phyloP scores from a whole-genome alignment of 2,888 invertebrate species.

The Cistogaster globosa region DNA sequence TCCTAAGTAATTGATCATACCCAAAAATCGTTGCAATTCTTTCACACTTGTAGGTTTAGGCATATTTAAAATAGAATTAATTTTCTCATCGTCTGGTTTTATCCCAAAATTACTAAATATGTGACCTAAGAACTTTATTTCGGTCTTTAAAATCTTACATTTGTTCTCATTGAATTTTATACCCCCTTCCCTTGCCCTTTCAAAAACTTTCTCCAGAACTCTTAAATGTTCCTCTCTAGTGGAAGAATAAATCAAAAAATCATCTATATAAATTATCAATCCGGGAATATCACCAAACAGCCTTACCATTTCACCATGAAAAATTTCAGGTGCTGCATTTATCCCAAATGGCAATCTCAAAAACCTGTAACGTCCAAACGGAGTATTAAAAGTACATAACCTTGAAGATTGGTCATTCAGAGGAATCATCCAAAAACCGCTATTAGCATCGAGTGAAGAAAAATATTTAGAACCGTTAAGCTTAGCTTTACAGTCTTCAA shows the following conservation, averaged over 20 bases:
- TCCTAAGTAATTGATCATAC: conserved; percentile 71
- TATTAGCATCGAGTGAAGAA: conserved; percentile 41
- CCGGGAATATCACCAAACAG: conserved; percentile 31
- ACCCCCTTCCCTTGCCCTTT: conserved; percentile 57
- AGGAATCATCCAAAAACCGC: conserved; percentile 72
- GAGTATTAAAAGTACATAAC: conserved; percentile 70
- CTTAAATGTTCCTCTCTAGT: conserved; percentile 52
- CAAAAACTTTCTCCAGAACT: conserved; percentile 55
- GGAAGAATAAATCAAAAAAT: conserved; percentile 63
- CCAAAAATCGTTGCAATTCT: conserved; percentile 58
- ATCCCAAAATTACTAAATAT: conserved; percentile 46
- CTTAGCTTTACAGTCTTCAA: conserved; percentile 60
- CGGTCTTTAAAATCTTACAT: conserved; percentile 35
- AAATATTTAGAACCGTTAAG: conserved; percentile 43
- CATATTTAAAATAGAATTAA: conserved; percentile 47
- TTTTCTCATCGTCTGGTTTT: conserved; percentile 37
- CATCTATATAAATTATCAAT: conserved; percentile 64
- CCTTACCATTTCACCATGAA: too few relatives aligned
- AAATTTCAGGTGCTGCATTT: too few relatives aligned
- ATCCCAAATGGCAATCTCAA: too few relatives aligned
- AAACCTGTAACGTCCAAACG: too few relatives aligned
- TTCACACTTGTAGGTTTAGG: conserved; percentile 31
- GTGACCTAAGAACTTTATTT: conserved; percentile 62
- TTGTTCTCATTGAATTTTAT: conserved; percentile 65
- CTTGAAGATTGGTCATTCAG: conserved; percentile 71